These are phyloP conservation scores for Chaetops frenatus DNA, from an alignment of 2,113 vertebrate species.

Conservation along the genomic window DNA sequence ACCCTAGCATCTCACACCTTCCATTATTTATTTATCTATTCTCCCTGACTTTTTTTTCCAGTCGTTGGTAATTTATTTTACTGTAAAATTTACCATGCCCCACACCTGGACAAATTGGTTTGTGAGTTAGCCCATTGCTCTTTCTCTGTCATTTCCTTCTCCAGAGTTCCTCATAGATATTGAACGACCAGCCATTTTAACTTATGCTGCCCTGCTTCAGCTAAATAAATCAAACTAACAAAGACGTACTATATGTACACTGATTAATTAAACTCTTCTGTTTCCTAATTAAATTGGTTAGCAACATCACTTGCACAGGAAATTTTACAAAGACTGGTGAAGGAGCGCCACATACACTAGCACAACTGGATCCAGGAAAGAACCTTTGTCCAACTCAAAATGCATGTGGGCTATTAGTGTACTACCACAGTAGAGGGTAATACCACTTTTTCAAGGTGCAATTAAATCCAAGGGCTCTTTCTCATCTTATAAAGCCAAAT, in stretches of 20 bases:
- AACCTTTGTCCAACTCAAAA: neutral
- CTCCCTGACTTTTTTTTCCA: neutral
- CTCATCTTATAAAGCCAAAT: neutral
- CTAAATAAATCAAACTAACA: neutral
- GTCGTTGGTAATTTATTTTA: neutral
- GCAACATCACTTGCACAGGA: neutral
- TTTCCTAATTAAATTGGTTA: neutral
- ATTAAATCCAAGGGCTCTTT: neutral
- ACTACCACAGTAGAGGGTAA: neutral
- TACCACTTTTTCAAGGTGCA: neutral
- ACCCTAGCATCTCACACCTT: neutral
- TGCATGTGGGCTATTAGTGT: neutral
- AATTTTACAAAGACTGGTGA: neutral
- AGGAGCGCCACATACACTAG: neutral
- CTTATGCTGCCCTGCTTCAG: neutral
- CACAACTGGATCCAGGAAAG: neutral
- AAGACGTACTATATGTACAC: neutral
- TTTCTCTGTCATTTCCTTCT: neutral
- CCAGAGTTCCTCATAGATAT: neutral
- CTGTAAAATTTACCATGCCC: neutral
- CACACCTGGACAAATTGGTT: neutral
- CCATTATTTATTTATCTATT: neutral
- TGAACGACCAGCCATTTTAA: neutral
- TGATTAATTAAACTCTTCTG: neutral
- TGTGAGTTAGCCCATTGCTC: neutral